Base-by-base conservation (phyloP, 1,140 invertebrate genomes). In the Micrasema minimum region DNA sequence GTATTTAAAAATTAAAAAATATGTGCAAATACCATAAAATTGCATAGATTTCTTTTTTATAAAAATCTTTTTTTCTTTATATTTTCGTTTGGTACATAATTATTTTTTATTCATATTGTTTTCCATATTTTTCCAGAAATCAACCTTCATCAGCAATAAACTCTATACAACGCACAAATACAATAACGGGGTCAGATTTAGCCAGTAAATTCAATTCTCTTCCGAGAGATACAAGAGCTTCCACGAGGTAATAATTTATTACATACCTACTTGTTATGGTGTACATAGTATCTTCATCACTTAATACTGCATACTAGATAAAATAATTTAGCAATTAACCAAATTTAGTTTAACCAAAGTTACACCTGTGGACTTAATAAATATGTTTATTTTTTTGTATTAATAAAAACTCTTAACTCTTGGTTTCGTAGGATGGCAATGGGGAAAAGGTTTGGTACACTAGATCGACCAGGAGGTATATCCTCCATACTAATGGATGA, bases 151-250 rank as follows among this genome's bases (percentile, higher is more conserved):
- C 82, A 53, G 85, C 85, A 65, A 79, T 87, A 37, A 85, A 83
- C 74, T 82, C 81, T 65, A 80, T 83, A 77, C 79, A 80, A 20
- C 77, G 82, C 35, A 72, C 74, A 67, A 80, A 80, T 76, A 85
- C 85, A 46, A 81, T 86, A 22, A 77, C 86, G 69, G 82, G 88
- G 75, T 78, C 82, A 77, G 82, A 86, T 77, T 81, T 88, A 73
- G 81, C 82, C 76, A 87, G 86, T 22, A 90, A 90, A 79, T 91
- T 90, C 75, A 91, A 90, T 81, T 92, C 92, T 61, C 82, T 93
- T 81, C 90, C 91, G 75, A 85, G 91, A 77, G 90, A 94, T 83
- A 88, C 88, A 1, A 89, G 90, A 57, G 81, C 84, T 66, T 85
- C 86, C 73, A 87, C 73, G 65, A 72, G 70, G 74, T 75, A 53